phyloP scores from a whole-genome alignment of 2,113 vertebrate species.

The Eptatretus burgeri region DNA sequence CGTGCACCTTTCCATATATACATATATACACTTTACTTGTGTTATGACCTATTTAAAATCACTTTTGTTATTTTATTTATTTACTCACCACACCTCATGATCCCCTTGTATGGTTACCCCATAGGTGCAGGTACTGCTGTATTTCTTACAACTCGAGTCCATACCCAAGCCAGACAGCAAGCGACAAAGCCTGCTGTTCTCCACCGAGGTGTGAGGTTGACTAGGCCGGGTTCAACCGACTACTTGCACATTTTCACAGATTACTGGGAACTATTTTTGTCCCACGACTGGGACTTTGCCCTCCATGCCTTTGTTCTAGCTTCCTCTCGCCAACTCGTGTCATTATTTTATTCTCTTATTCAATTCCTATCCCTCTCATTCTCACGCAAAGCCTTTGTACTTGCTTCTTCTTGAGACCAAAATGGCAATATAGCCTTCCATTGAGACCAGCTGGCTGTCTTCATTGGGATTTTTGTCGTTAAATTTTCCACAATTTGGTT shows the following conservation, averaged over 20 bases:
- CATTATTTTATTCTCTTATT: background rate
- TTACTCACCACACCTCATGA: too few relatives aligned
- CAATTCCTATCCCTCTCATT: too few relatives aligned
- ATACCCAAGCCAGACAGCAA: conserved; percentile 74
- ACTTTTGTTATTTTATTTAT: too few relatives aligned
- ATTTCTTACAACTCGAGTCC: conserved; percentile 84
- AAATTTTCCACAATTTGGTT: too few relatives aligned
- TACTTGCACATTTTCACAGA: background rate
- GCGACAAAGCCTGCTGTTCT: conserved; percentile 79
- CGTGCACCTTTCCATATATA: too few relatives aligned
- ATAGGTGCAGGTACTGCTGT: conserved; percentile 87
- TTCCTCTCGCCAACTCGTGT: background rate
- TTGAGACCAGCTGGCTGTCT: too few relatives aligned
- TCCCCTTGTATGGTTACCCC: background rate
- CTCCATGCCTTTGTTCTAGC: background rate
- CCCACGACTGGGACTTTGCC: background rate
- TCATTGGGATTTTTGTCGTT: too few relatives aligned
- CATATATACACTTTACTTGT: too few relatives aligned
- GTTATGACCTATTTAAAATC: too few relatives aligned
- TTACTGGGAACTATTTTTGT: background rate
- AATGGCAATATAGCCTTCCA: too few relatives aligned
- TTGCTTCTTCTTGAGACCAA: too few relatives aligned
- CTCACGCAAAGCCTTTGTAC: too few relatives aligned
- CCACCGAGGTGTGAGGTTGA: conserved; percentile 56
- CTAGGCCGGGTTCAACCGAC: background rate